Base-by-base conservation (phyloP, 2,888 invertebrate species). In the Rhingia rostrata region DNA sequence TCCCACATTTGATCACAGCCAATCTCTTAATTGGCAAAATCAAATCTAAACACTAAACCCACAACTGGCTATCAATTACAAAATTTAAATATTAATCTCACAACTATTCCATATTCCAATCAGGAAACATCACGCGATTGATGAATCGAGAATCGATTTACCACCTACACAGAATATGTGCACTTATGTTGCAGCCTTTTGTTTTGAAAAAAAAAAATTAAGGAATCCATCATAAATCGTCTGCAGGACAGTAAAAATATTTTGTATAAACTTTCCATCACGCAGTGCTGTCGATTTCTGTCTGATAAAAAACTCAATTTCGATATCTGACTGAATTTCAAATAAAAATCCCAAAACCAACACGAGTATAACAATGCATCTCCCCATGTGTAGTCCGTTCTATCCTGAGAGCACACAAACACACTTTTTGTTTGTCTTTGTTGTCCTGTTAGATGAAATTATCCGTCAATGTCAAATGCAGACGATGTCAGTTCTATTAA, bases 401-500 rank as follows among this genome's bases (percentile, higher is more conserved):
- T 51, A 14, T 70, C 74, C 75, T 70, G 58, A 53, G 75, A 67
- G 67, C 41, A 61, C n/a, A 61, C 12, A 14, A 12, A 35, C 10
- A n/a, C 10, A 49, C 69, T 37, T 41, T 43, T 41, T 56, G 6
- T 53, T 12, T 61, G 72, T 43, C 41, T 39, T 39, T 41, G 49
- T 33, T 33, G 6, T 39, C 60, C 4, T 58, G 32, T 61, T 51
- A 30, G 56, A 75, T 81, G 58, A 75, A 75, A 75, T 81, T 81
- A 81, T 75, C 64, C 75, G 81, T 81, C 81, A 81, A 81, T 81
- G 81, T 81, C 81, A 81, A 75, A 81, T 70, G 75, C 81, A 81
- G 75, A 75, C 75, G 75, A 75, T 61, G 81, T 70, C 63, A 75
- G 63, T 61, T 75, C 75, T 69, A 70, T 69, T 75, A 58, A 58